A percentile compares a stretch with the other conserved stretches of the same genome.
phyloP scores from a whole-genome alignment of 2,888 invertebrate species.

The Hylaea fasciaria region DNA sequence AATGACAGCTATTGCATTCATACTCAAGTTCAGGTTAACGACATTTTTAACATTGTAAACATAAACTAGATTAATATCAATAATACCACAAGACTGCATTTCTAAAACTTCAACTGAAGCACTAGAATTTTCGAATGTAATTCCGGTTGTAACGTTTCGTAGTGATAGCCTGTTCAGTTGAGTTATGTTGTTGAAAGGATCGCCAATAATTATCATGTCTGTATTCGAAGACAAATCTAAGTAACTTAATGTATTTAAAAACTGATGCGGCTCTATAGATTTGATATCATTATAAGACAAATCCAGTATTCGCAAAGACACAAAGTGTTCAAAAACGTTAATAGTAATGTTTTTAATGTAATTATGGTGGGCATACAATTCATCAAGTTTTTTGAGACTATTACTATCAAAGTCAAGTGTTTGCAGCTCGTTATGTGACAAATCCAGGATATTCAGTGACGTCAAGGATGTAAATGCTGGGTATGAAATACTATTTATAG shows the following conservation, averaged over 20 bases:
- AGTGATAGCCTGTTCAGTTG: constrained; percentile 31
- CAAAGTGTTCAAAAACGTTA: background rate
- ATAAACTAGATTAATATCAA: constrained; percentile 23
- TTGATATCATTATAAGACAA: constrained; percentile 30
- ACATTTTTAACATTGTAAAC: constrained; percentile 17
- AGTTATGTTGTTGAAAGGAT: constrained; percentile 33
- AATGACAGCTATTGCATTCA: constrained; percentile 34
- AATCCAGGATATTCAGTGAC: constrained; percentile 6
- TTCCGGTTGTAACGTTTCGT: constrained; percentile 31
- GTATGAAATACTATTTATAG: constrained; percentile 22
- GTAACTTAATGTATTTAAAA: constrained; percentile 22
- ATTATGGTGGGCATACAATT: constrained; percentile 18
- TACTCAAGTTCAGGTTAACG: constrained; percentile 34
- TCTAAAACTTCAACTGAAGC: constrained; percentile 28
- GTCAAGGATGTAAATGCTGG: background rate
- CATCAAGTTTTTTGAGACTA: no score
- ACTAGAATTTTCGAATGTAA: constrained; percentile 31
- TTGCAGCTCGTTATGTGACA: constrained; percentile 26
- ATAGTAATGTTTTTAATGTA: constrained; percentile 18
- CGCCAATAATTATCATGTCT: constrained; percentile 28
- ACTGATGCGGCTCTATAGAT: constrained; percentile 19
- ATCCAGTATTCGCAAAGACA: constrained; percentile 26
- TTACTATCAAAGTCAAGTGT: constrained; percentile 21
- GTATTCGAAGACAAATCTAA: constrained; percentile 39
- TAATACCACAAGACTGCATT: constrained; percentile 37